Percentiles rank a stretch among this genome's conserved stretches.
Conservation (phyloP, 2,797 vertebrate species). For the Pipistrellus kuhlii region DNA sequence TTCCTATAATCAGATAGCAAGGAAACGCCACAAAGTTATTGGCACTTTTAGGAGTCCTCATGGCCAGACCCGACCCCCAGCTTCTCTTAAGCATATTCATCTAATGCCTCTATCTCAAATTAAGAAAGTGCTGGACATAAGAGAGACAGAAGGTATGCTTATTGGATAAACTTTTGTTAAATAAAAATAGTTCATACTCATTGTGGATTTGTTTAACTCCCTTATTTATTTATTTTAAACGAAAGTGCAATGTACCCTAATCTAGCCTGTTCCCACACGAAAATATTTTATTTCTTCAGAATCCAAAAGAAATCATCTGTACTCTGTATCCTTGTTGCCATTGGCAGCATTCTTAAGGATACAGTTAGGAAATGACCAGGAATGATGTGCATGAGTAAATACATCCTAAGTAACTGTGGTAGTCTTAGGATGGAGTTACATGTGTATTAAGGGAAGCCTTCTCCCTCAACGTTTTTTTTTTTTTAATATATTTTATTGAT, state of each 20-base stretch:
- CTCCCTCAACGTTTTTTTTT: background rate
- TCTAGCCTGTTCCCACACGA: background rate
- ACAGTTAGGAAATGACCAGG: background rate
- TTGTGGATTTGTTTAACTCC: background rate
- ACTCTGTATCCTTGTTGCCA: background rate
- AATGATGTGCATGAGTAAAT: constrained; percentile 7
- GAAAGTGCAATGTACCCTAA: background rate
- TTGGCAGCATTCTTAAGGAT: background rate
- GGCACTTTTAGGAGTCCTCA: constrained; percentile 96
- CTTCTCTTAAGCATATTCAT: constrained; percentile 95
- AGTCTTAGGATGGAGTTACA: background rate
- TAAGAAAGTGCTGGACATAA: constrained; percentile 96
- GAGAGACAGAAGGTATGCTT: constrained; percentile 95
- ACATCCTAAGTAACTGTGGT: background rate
- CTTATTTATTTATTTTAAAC: constrained; percentile 21
- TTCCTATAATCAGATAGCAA: constrained; percentile 91
- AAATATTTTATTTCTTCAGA: constrained; percentile 39
- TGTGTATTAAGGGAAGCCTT: background rate
- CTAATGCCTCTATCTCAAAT: constrained; percentile 99
- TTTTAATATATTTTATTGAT: too few relatives aligned
- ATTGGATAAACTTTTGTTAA: constrained; percentile 36
- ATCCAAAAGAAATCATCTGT: constrained; percentile 2
- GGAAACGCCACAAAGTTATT: constrained; percentile 98
- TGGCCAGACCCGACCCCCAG: constrained; percentile 93
- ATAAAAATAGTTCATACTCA: constrained; percentile 56